Evolutionary conservation across 2,797 vertebrate species (phyloP).

Genomic region (Hapalemur alaotrensis): DNA sequence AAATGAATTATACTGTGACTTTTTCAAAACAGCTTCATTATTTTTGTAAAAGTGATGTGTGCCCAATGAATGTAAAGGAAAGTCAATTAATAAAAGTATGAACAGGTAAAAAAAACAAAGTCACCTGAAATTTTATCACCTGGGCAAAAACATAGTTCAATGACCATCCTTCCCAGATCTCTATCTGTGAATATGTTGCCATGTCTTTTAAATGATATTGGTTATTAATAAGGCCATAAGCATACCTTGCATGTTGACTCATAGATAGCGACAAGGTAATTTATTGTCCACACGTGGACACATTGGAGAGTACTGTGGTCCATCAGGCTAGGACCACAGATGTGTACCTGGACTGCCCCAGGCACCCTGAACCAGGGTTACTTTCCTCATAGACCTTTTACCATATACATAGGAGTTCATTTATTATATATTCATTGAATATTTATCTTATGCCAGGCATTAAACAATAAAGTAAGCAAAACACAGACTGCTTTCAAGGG

Average conservation of each 20-base stretch:
- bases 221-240: neutral
- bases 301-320: neutral
- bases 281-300: neutral
- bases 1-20: constrained; percentile 9
- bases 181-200: neutral
- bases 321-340: neutral
- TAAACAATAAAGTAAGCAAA: neutral
- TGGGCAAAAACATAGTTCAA: neutral
- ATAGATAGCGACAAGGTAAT: neutral
- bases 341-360: neutral
- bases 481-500: neutral
- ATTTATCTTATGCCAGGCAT: neutral
- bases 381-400: neutral
- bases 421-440: neutral
- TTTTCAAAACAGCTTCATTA: neutral
- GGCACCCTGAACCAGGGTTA: neutral
- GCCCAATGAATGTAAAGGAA: neutral
- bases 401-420: neutral
- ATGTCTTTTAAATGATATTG: neutral
- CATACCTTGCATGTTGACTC: neutral
- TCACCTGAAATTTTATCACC: neutral
- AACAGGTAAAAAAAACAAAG: neutral
- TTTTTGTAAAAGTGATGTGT: neutral
- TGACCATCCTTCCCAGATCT: neutral
- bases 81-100: neutral